Conservation (phyloP, 2,888 invertebrate genomes). For the Theretra japonica region DNA sequence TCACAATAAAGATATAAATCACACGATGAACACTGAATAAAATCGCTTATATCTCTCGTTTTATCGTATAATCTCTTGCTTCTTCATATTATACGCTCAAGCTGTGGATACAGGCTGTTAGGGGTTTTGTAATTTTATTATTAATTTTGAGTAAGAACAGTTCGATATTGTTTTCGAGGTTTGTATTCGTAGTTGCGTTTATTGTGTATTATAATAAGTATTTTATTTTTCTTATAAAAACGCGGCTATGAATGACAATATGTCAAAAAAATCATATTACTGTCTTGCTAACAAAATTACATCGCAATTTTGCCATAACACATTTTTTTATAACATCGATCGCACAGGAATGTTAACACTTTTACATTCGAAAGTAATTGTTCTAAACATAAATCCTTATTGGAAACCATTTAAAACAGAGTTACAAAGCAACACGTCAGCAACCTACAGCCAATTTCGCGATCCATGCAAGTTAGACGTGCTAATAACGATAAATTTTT, state of each 20-base stretch:
- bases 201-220: no score
- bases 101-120: conserved; percentile 49
- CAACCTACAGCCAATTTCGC: conserved; percentile 33
- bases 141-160: not conserved
- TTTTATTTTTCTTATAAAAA: no score
- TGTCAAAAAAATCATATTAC: no score
- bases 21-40: conserved; percentile 71
- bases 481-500: conserved; percentile 48
- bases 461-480: conserved; percentile 28
- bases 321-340: no score
- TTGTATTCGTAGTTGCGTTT: no score
- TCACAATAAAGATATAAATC: conserved; percentile 82
- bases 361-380: no score
- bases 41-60: conserved; percentile 71
- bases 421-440: not conserved
- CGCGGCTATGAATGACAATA: no score
- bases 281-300: not conserved
- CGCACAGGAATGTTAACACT: no score
- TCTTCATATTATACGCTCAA: conserved; percentile 62
- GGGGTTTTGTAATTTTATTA: not conserved
- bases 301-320: not conserved
- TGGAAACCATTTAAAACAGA: not conserved
- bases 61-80: conserved; percentile 69
- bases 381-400: not conserved
- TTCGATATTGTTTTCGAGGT: no score